Conservation (phyloP, 2,113 vertebrate species). For the Panthera uncia region DNA sequence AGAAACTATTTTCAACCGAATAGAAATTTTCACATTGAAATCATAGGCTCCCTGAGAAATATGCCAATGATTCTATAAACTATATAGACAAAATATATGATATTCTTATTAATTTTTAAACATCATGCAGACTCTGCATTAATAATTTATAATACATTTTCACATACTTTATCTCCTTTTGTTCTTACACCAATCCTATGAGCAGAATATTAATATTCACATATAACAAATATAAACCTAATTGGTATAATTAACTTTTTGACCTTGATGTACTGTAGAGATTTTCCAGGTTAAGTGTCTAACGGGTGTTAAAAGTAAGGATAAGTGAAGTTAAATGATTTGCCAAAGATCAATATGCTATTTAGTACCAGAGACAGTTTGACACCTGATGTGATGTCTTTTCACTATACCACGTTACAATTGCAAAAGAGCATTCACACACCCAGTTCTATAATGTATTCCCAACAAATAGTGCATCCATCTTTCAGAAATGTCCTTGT, state of each 20-base stretch:
- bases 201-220: not conserved
- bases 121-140: not conserved
- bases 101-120: conserved; percentile 20
- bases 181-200: not conserved
- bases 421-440: not conserved
- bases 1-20: conserved; percentile 46
- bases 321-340: conserved; percentile 26
- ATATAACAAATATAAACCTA: not conserved
- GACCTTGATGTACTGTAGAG: not conserved
- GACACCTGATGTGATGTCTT: not conserved
- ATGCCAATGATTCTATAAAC: conserved; percentile 20
- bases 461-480: not conserved
- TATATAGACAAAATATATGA: not conserved
- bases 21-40: conserved; percentile 25
- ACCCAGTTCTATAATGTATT: not conserved
- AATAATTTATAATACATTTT: conserved; percentile 9
- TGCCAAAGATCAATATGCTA: not conserved
- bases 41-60: conserved; percentile 46
- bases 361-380: not conserved
- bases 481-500: not conserved
- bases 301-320: not conserved
- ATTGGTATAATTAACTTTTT: conserved; percentile 2
- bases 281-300: not conserved
- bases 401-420: not conserved
- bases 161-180: not conserved